Percentiles rank a stretch among this genome's conserved stretches.
Evolutionary conservation across 2,888 invertebrate genomes (phyloP).

Genomic region (Parascotia fuliginaria): DNA sequence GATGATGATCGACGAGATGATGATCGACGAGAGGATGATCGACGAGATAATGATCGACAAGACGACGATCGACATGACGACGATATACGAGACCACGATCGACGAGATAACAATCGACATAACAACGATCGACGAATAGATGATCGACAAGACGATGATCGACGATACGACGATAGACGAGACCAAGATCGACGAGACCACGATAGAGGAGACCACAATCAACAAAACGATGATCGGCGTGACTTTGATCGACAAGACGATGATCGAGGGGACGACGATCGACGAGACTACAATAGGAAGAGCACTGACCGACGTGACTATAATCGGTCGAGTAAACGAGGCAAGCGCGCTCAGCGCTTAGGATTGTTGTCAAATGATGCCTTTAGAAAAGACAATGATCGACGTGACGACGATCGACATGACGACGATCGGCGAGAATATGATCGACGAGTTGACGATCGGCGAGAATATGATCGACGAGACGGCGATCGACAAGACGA

Average conservation of each 20-base stretch:
- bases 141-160: background rate
- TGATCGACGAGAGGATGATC: background rate
- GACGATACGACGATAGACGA: background rate
- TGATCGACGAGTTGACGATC: background rate
- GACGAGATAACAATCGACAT: background rate
- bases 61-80: background rate
- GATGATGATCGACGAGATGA: background rate
- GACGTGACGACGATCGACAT: no score
- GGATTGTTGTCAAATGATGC: background rate
- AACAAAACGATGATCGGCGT: background rate
- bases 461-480: background rate
- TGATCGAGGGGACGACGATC: background rate
- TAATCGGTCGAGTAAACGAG: background rate
- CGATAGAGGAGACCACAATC: background rate
- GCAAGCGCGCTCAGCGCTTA: background rate
- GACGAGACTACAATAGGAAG: background rate
- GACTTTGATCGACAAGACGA: background rate
- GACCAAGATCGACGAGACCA: background rate
- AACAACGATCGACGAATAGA: background rate
- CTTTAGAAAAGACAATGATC: no score
- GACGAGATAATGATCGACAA: background rate
- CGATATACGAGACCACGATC: no score
- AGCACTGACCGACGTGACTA: no score
- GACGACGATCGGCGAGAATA: no score
- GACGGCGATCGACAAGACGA: background rate